These are phyloP conservation scores for Euwallacea similis DNA, from an alignment of 1,140 invertebrate genomes.

Conservation along the genomic window DNA sequence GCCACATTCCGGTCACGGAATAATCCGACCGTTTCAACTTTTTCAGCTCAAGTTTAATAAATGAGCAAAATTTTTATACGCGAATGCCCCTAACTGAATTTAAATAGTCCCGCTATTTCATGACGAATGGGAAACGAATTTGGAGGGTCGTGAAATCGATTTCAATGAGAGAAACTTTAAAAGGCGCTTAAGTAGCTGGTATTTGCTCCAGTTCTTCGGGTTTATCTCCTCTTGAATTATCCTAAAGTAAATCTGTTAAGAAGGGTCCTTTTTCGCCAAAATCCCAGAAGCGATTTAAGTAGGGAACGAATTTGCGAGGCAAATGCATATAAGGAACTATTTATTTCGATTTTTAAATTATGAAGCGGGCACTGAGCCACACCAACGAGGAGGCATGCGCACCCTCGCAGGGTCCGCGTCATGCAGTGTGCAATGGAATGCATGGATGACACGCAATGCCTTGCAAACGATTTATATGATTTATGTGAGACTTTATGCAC, in stretches of 20 bases:
- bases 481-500: too few relatives aligned
- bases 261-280: neutral
- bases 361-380: too few relatives aligned
- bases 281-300: too few relatives aligned
- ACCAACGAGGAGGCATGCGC: too few relatives aligned
- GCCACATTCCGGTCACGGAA: conserved; percentile 33
- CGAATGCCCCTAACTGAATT: conserved; percentile 29
- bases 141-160: conserved; percentile 8
- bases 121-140: conserved; percentile 18
- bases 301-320: too few relatives aligned
- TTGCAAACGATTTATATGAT: too few relatives aligned
- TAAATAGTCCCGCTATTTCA: conserved; percentile 19
- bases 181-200: conserved; percentile 8
- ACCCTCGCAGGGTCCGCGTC: too few relatives aligned
- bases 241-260: conserved; percentile 9
- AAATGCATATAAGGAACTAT: too few relatives aligned
- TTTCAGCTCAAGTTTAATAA: conserved; percentile 31
- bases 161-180: conserved; percentile 11
- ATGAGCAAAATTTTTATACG: conserved; percentile 22
- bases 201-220: conserved; percentile 18
- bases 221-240: conserved; percentile 17
- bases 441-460: too few relatives aligned
- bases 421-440: too few relatives aligned
- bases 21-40: conserved; percentile 27
- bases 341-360: too few relatives aligned